These are phyloP conservation scores for Philereme transversata DNA, from an alignment of 2,888 invertebrate species.

Conservation along the genomic window DNA sequence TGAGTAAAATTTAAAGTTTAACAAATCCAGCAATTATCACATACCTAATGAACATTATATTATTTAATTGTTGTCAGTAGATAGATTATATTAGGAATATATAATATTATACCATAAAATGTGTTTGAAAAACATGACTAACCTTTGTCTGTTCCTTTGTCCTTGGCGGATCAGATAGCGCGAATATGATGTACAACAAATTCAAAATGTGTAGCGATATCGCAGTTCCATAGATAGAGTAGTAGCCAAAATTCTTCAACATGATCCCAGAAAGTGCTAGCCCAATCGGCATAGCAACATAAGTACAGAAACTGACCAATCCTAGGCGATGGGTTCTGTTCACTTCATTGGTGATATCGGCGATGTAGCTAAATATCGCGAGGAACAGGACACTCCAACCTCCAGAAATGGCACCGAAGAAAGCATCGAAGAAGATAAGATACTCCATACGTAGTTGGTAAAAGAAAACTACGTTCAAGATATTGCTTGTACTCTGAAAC, in stretches of 20 bases:
- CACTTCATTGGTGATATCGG: slow-evolving; percentile 43
- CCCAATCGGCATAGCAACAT: slow-evolving; percentile 47
- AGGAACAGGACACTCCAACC: slow-evolving; percentile 42
- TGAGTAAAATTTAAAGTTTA: no score
- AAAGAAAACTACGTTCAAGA: slow-evolving; percentile 88
- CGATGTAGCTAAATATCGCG: slow-evolving; percentile 46
- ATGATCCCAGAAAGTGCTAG: slow-evolving; percentile 45
- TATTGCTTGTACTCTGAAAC: slow-evolving; percentile 86
- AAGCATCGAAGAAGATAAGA: slow-evolving; percentile 43
- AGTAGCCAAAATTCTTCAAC: slow-evolving; percentile 43
- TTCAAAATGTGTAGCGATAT: slow-evolving; percentile 39
- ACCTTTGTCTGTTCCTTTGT: slow-evolving; percentile 44
- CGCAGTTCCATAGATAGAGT: slow-evolving; percentile 43
- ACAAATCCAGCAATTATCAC: no score
- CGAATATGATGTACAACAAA: slow-evolving; percentile 39
- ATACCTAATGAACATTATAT: no score
- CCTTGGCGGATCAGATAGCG: slow-evolving; percentile 41
- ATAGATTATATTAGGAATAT: no score
- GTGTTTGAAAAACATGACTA: slow-evolving; percentile 10
- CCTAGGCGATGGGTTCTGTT: slow-evolving; percentile 49
- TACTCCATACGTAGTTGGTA: slow-evolving; percentile 88
- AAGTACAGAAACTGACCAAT: slow-evolving; percentile 45
- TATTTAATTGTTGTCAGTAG: no score
- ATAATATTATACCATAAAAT: no score
- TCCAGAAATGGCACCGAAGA: slow-evolving; percentile 43